phyloP scores from a whole-genome alignment of 2,888 invertebrate species.

The Elegia similella region DNA sequence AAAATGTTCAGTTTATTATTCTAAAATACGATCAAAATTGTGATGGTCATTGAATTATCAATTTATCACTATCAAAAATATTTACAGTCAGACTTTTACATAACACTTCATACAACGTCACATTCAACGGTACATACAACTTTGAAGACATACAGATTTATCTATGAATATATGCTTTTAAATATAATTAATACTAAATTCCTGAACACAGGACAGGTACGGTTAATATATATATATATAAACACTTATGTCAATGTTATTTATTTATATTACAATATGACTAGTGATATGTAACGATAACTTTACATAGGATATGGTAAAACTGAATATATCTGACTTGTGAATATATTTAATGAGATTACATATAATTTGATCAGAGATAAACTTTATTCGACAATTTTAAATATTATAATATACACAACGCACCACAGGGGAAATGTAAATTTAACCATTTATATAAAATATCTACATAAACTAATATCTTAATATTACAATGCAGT shows the following conservation, averaged over 20 bases:
- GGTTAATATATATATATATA: conserved; percentile 57
- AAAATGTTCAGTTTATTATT: neutral
- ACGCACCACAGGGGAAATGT: conserved; percentile 59
- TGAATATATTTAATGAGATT: conserved; percentile 35
- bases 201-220: conserved; percentile 81
- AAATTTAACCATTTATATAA: conserved; percentile 32
- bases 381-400: conserved; percentile 13
- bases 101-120: conserved; percentile 23
- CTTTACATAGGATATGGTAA: conserved; percentile 71
- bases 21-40: conserved; percentile 43
- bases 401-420: conserved; percentile 42
- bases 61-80: conserved; percentile 39
- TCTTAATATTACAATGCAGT: conserved; percentile 48
- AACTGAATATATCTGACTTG: conserved; percentile 37
- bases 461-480: conserved; percentile 41
- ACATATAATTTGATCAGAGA: conserved; percentile 27
- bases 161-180: conserved; percentile 25
- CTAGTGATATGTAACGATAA: conserved; percentile 80
- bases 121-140: conserved; percentile 11
- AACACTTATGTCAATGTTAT: conserved; percentile 50
- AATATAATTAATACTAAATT: conserved; percentile 54
- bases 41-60: conserved; percentile 46
- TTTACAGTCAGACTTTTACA: conserved; percentile 70
- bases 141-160: conserved; percentile 11
- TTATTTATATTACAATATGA: conserved; percentile 59